phyloP scores from a whole-genome alignment of 1,140 invertebrate genomes.

The Calliopsis andreniformis region DNA sequence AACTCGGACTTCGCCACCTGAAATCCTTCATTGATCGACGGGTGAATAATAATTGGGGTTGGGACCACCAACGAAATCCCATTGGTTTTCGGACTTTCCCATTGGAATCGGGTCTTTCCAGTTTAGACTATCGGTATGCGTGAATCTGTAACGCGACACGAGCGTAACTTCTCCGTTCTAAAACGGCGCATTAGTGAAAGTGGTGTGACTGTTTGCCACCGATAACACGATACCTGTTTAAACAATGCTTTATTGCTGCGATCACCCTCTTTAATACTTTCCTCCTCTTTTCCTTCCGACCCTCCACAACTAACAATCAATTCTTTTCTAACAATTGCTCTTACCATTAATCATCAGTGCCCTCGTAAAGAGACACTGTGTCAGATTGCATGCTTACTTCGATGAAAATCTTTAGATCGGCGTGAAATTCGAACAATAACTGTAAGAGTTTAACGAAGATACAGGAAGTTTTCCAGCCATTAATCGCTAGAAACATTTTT shows the following conservation, averaged over 20 bases:
- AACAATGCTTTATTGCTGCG: slow-evolving; percentile 38
- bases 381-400: neutral
- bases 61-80: neutral
- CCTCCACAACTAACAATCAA: slow-evolving; percentile 2
- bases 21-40: neutral
- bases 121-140: neutral
- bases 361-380: neutral
- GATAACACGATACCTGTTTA: slow-evolving; percentile 49
- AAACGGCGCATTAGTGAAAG: slow-evolving; percentile 69
- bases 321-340: neutral
- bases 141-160: slow-evolving; percentile 51
- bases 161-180: slow-evolving; percentile 63
- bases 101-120: slow-evolving; percentile 7
- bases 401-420: neutral
- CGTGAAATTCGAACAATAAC: no score
- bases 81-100: no score
- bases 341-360: neutral
- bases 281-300: slow-evolving; percentile 20
- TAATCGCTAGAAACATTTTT: no score
- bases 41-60: neutral
- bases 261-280: slow-evolving; percentile 33
- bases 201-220: slow-evolving; percentile 57
- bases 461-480: no score
- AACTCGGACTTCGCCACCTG: neutral
- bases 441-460: no score